Evolutionary conservation across 2,888 invertebrate genomes (phyloP).

Genomic region (Junonia oenone): DNA sequence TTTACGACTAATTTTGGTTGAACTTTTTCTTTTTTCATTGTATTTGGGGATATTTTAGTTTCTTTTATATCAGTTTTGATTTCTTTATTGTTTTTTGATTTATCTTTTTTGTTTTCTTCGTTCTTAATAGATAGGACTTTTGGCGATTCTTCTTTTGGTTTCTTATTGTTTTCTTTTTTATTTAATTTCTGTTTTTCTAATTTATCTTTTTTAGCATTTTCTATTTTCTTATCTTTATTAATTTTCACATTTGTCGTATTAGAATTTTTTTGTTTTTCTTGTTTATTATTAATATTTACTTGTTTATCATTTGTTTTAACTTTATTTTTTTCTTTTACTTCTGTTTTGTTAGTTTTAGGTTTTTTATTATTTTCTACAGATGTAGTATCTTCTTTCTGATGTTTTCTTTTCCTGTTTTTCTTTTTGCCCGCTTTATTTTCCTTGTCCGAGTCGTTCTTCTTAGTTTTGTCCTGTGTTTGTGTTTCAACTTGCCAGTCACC

Average conservation of each 20-base stretch:
- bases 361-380: slow-evolving; percentile 24
- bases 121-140: slow-evolving; percentile 19
- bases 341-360: slow-evolving; percentile 18
- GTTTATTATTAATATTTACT: slow-evolving; percentile 9
- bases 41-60: background rate
- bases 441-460: slow-evolving; percentile 43
- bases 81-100: slow-evolving; percentile 22
- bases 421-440: slow-evolving; percentile 43
- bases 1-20: slow-evolving; percentile 34
- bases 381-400: slow-evolving; percentile 22
- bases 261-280: background rate
- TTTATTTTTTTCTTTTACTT: slow-evolving; percentile 26
- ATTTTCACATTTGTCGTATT: background rate
- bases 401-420: slow-evolving; percentile 33
- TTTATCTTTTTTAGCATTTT: background rate
- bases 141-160: slow-evolving; percentile 20
- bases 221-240: background rate
- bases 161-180: slow-evolving; percentile 21
- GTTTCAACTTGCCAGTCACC: slow-evolving; percentile 55
- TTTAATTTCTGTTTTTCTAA: background rate
- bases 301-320: slow-evolving; percentile 6
- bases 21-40: slow-evolving; percentile 21
- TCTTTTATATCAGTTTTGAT: background rate
- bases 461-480: slow-evolving; percentile 31
- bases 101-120: slow-evolving; percentile 20